Conservation (phyloP, 2,888 invertebrate species). For the Odontomyia ornata region DNA sequence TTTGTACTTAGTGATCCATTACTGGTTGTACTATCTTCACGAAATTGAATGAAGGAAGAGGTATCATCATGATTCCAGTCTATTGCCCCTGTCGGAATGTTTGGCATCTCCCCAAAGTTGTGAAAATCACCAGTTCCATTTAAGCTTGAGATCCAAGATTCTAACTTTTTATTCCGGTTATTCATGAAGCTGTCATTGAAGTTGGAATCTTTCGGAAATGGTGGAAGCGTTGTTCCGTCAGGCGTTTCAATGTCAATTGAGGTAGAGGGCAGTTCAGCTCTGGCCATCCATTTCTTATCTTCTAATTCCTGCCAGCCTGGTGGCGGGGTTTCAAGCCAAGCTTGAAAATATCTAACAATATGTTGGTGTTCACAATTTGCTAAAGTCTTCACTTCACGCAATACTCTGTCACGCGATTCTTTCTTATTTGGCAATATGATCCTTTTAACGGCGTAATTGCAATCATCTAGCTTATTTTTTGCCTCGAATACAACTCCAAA, state of each 20-base stretch:
- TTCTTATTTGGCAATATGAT: constrained; percentile 87
- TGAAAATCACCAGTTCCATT: constrained; percentile 43
- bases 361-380: constrained; percentile 94
- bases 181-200: constrained; percentile 5
- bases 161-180: constrained; percentile 46
- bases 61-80: constrained; percentile 55
- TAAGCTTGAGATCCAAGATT: constrained; percentile 51
- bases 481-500: constrained; percentile 98
- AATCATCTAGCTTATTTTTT: constrained; percentile 91
- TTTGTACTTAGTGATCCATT: constrained; percentile 47
- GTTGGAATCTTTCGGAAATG: constrained; percentile 45
- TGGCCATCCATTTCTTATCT: constrained; percentile 68
- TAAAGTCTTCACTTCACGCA: constrained; percentile 93
- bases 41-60: constrained; percentile 58
- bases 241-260: constrained; percentile 64
- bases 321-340: constrained; percentile 95
- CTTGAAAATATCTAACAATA: constrained; percentile 94
- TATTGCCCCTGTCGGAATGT: constrained; percentile 49
- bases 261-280: constrained; percentile 57
- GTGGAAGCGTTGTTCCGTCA: constrained; percentile 57
- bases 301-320: constrained; percentile 84
- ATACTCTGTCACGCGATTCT: constrained; percentile 84
- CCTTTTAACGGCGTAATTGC: constrained; percentile 93
- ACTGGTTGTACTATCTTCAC: constrained; percentile 24
- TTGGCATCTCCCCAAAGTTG: constrained; percentile 49